These are phyloP conservation scores for Drosophila kanekoi DNA, from an alignment of 2,888 invertebrate genomes.

Conservation along the genomic window DNA sequence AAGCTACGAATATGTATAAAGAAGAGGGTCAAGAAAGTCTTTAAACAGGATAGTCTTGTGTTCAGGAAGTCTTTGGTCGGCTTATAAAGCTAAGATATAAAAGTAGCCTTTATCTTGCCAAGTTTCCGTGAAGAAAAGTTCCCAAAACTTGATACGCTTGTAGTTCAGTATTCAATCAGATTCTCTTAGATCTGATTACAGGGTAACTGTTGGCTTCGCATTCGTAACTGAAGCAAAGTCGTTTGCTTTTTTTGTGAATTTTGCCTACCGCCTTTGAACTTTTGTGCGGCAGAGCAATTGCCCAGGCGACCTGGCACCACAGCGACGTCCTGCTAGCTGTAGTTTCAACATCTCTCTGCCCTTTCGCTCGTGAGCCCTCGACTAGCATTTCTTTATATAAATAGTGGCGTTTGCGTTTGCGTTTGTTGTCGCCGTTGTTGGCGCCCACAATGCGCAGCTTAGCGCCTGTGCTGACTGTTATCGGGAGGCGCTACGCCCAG, in stretches of 20 bases:
- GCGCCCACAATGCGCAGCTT: conserved; percentile 72
- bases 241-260: conserved; percentile 14
- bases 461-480: conserved; percentile 33
- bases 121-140: no score
- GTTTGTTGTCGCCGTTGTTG: conserved; percentile 37
- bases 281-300: conserved; percentile 61
- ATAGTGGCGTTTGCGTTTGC: conserved; percentile 54
- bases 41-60: no score
- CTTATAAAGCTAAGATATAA: no score
- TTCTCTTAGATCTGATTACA: background rate
- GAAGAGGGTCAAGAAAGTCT: no score
- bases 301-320: conserved; percentile 43
- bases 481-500: conserved; percentile 31
- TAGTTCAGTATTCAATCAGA: no score
- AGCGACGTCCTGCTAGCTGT: conserved; percentile 33
- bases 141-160: no score
- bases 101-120: no score
- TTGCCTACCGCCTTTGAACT: conserved; percentile 50
- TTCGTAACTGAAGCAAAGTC: no score
- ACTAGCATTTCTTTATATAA: conserved; percentile 73
- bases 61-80: no score
- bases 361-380: conserved; percentile 24
- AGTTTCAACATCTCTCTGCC: conserved; percentile 13
- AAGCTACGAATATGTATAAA: no score
- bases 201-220: conserved; percentile 8